Conservation (phyloP, 2,113 vertebrate species). For the Onychostoma macrolepis region DNA sequence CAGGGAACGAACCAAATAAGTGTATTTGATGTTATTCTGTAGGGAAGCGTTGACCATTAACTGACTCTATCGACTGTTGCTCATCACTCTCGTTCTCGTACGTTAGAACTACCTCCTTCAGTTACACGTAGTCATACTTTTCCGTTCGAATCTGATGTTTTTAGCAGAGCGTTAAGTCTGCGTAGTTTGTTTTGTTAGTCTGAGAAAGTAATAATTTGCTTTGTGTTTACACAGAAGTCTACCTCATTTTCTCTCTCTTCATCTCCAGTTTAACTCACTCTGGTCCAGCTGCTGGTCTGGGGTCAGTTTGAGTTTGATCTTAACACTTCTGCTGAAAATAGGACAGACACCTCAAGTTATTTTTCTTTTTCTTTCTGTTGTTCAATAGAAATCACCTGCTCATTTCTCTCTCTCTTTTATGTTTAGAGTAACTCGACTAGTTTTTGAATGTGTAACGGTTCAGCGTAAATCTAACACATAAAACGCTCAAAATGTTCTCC, state of each 20-base stretch:
- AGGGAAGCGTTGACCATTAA: constrained; percentile 76
- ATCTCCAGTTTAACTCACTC: constrained; percentile 41
- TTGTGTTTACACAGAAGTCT: constrained; percentile 99
- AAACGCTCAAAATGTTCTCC: not conserved
- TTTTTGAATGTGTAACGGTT: constrained; percentile 12
- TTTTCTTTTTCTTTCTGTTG: not conserved
- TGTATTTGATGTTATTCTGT: constrained; percentile 83
- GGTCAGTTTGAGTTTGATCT: not conserved
- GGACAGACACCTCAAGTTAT: not conserved
- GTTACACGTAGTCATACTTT: constrained; percentile 79
- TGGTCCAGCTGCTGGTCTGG: not conserved
- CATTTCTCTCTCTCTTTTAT: not conserved
- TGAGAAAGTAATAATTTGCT: constrained; percentile 60
- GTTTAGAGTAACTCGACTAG: not conserved
- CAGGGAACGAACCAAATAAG: constrained; percentile 95
- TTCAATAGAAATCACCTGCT: not conserved
- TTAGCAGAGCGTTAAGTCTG: constrained; percentile 70
- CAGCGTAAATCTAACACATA: not conserved
- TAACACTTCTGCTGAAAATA: not conserved
- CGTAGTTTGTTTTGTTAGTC: constrained; percentile 68
- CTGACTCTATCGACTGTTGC: constrained; percentile 70
- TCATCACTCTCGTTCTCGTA: constrained; percentile 82
- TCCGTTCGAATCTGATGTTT: constrained; percentile 74
- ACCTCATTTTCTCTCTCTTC: constrained; percentile 90
- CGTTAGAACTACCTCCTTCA: constrained; percentile 97